Evolutionary conservation across 2,888 invertebrate species (phyloP).

Genomic region (Oasisia sp.): DNA sequence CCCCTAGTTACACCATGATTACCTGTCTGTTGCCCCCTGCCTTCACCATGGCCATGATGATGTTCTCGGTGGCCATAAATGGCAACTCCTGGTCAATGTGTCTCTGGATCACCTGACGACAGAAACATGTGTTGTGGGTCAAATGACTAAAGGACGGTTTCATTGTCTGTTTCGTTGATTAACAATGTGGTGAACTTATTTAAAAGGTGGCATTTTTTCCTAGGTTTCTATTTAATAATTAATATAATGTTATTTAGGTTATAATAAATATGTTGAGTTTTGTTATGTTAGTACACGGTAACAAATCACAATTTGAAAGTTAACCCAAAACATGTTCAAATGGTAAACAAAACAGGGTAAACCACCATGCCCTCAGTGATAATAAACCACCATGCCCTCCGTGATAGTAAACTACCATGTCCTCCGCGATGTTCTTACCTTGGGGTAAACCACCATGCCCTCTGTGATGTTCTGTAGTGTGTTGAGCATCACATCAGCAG

Average conservation of each 20-base stretch:
- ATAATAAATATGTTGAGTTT: no score
- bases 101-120: slow-evolving; percentile 78
- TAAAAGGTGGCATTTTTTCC: no score
- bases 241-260: no score
- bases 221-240: no score
- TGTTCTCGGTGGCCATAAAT: slow-evolving; percentile 97
- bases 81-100: slow-evolving; percentile 90
- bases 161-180: background rate
- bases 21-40: slow-evolving; percentile 93
- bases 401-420: no score
- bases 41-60: slow-evolving; percentile 98
- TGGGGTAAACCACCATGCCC: slow-evolving; percentile 94
- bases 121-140: background rate
- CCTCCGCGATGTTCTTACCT: slow-evolving; percentile 63
- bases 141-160: background rate
- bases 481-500: slow-evolving; percentile 88
- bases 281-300: no score
- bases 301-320: no score
- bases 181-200: background rate
- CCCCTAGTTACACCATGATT: slow-evolving; percentile 28
- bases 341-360: no score
- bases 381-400: no score
- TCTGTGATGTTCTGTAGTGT: slow-evolving; percentile 93
- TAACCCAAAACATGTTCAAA: no score
- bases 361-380: no score